Base-by-base conservation (phyloP, 2,797 vertebrate species). In the Ctenopoma multispine region DNA sequence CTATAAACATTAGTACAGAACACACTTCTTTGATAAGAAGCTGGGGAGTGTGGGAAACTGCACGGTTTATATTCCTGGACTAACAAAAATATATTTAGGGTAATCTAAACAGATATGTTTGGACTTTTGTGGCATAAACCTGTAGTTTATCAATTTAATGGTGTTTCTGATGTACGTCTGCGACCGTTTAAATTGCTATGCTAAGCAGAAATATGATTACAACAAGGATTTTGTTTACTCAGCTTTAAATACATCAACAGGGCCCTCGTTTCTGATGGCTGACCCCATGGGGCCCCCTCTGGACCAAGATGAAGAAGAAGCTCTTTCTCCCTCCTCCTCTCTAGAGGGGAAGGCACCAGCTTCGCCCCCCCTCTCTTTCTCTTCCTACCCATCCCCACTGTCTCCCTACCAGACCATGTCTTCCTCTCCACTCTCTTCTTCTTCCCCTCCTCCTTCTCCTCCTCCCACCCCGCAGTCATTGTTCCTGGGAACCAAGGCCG, bases 241-340 rank as follows among this genome's bases (percentile, higher is more conserved):
- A 4, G 1, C 4, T 1, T 18, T 2, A 13, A 24, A 18, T 5
- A 12, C 23, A 43, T 9, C 38, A 4, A 18, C 79, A 93, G 96
- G 90, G 95, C 93, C 94, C 96, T 95, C 92, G 82, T 96, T 93
- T 96, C 96, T 95, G 97, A 96, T 87, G 97, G 97, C 96, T 99
- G 97, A 99, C 94, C 92, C 88, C 84, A 91, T 93, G 75, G 93
- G 93, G 91, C 93, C 93, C 94, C 93, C 94, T 92, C 94, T 95
- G 94, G 94, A 94, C 87, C 87, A 93, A 85, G 89, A 94, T 93
- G 93, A 95, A 93, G 93, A 94, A 89, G 88, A 92, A 90, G 83
- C 89, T 87, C 90, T 93, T 67, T 93, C 91, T 88, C 90, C 89
- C 77, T 91, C 88, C 82, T 90, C 80, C 69, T 90, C 84, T 75